phyloP scores from a whole-genome alignment of 2,888 invertebrate genomes.

The Amphiduros pacificus region DNA sequence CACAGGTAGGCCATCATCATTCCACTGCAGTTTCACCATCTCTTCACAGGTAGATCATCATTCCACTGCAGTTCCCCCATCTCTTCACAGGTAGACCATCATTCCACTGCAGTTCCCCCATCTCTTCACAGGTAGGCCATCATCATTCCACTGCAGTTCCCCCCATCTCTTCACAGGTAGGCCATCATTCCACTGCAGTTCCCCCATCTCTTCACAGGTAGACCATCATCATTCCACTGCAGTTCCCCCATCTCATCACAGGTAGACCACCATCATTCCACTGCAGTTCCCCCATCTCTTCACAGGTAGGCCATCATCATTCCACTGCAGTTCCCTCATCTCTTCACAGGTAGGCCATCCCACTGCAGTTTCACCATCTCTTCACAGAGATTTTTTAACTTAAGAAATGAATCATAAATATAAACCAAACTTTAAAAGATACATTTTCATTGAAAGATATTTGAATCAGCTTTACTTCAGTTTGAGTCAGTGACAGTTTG shows the following conservation, averaged over 20 bases:
- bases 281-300: no score
- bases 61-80: conserved; percentile 65
- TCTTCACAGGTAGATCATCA: conserved; percentile 64
- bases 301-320: conserved; percentile 63
- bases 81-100: conserved; percentile 63
- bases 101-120: conserved; percentile 65
- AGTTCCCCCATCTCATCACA: conserved; percentile 65
- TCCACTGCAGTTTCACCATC: conserved; percentile 65
- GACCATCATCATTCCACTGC: conserved; percentile 63
- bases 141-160: no score
- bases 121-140: conserved; percentile 59
- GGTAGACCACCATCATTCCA: conserved; percentile 45
- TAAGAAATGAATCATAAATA: no score
- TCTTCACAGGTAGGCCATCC: conserved; percentile 64
- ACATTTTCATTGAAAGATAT: no score
- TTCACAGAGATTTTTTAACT: no score
- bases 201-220: conserved; percentile 65
- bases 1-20: conserved; percentile 63
- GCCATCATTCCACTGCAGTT: conserved; percentile 64
- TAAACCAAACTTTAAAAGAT: no score
- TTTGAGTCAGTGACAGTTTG: no score
- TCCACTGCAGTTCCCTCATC: conserved; percentile 65
- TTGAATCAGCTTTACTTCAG: no score
- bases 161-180: conserved; percentile 61
- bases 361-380: no score